Conservation (phyloP, 2,888 invertebrate species). For the Eilema depressum region DNA sequence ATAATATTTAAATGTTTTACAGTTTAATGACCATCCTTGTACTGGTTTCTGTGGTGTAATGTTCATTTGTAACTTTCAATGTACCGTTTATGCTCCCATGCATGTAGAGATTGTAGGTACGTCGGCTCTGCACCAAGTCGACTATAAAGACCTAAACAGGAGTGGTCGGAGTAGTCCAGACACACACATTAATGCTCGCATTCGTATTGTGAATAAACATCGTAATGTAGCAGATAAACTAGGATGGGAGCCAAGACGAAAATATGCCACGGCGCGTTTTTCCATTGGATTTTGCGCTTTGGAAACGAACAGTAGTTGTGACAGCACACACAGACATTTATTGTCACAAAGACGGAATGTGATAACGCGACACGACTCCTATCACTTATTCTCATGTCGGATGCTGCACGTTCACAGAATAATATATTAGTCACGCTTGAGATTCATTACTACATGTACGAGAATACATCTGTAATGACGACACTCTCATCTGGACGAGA, state of each 20-base stretch:
- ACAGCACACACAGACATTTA: conserved; percentile 66
- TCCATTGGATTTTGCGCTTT: conserved; percentile 86
- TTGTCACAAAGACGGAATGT: conserved; percentile 75
- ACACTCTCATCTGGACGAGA: conserved; percentile 55
- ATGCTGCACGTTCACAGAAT: conserved; percentile 43
- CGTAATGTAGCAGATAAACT: conserved; percentile 87
- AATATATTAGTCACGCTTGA: conserved; percentile 50
- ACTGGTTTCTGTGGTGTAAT: conserved; percentile 24
- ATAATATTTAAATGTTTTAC: conserved; percentile 30
- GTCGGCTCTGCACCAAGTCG: conserved; percentile 56
- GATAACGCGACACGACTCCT: conserved; percentile 58
- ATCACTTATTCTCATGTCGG: conserved; percentile 40
- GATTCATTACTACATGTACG: conserved; percentile 50
- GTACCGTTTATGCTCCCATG: conserved; percentile 15
- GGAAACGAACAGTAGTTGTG: conserved; percentile 80
- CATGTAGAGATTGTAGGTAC: conserved; percentile 43
- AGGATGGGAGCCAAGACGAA: conserved; percentile 87
- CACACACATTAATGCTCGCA: conserved; percentile 84
- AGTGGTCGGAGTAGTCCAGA: conserved; percentile 80
- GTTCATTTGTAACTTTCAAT: conserved; percentile 25
- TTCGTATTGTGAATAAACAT: conserved; percentile 87
- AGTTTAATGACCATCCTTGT: conserved; percentile 38
- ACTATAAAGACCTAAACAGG: conserved; percentile 63
- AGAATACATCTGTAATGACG: conserved; percentile 53
- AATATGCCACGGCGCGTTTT: conserved; percentile 86